phyloP scores from a whole-genome alignment of 2,797 vertebrate species.

The Crenuchus spilurus region DNA sequence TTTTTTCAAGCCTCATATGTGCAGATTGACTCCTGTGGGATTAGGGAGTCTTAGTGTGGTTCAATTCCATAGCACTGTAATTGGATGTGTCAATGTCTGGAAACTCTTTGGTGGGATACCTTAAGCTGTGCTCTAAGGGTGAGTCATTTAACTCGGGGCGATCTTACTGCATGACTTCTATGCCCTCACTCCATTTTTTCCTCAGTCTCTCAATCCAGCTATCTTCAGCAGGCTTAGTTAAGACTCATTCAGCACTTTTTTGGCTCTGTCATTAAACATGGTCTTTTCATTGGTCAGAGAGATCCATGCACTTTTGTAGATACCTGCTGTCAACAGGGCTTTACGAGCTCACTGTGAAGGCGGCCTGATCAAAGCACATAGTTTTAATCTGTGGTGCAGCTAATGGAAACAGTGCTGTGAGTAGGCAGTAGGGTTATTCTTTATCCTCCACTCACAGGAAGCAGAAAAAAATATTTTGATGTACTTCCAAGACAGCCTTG shows the following conservation, averaged over 20 bases:
- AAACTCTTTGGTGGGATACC: constrained; percentile 49
- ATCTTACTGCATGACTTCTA: constrained; percentile 40
- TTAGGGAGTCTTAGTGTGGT: constrained; percentile 50
- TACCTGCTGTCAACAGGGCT: constrained; percentile 64
- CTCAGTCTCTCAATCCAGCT: constrained; percentile 31
- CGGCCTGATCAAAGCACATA: constrained; percentile 60
- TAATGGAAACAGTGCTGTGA: constrained; percentile 47
- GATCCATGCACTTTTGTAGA: constrained; percentile 56
- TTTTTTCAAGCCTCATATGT: constrained; percentile 39
- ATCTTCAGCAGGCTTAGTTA: constrained; percentile 57
- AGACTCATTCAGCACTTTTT: constrained; percentile 59
- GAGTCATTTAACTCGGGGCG: constrained; percentile 56
- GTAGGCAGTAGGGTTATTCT: constrained; percentile 35
- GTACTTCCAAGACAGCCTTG: constrained; percentile 26
- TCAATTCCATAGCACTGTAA: constrained; percentile 49
- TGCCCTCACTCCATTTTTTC: constrained; percentile 42
- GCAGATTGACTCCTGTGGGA: constrained; percentile 50
- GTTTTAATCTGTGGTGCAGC: constrained; percentile 46
- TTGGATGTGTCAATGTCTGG: constrained; percentile 53
- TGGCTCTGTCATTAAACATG: constrained; percentile 49
- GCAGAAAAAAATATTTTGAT: constrained; percentile 25
- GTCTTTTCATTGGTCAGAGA: constrained; percentile 54
- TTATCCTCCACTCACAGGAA: constrained; percentile 31
- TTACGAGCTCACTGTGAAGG: constrained; percentile 56
- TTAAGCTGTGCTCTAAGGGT: constrained; percentile 42